phyloP scores from a whole-genome alignment of 2,113 vertebrate genomes.

The Rutilus rutilus region DNA sequence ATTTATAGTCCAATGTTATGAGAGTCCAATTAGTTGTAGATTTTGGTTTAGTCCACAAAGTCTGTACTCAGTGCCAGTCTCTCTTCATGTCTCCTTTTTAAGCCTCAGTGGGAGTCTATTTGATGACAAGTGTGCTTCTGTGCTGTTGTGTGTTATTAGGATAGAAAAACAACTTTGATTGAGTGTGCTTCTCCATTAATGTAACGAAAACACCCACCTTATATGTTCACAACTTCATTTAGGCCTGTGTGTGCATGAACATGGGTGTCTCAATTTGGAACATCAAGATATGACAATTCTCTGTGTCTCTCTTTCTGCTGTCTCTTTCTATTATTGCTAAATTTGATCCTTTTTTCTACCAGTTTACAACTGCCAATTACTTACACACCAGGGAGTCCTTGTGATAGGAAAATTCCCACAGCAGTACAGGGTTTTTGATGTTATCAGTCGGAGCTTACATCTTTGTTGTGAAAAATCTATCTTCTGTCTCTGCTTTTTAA shows the following conservation, averaged over 20 bases:
- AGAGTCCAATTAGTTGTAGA: conserved; percentile 29
- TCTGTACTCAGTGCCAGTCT: not conserved
- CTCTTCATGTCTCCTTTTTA: conserved; percentile 17
- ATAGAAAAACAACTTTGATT: conserved; percentile 41
- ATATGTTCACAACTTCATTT: conserved; percentile 13
- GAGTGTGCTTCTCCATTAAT: conserved; percentile 5
- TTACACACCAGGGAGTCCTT: conserved; percentile 34
- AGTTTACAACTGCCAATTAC: conserved; percentile 42
- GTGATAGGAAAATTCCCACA: not conserved
- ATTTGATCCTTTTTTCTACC: not conserved
- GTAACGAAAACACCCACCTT: conserved; percentile 26
- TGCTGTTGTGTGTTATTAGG: conserved; percentile 24
- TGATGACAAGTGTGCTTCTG: conserved; percentile 41
- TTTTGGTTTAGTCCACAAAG: conserved; percentile 35
- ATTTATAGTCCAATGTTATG: conserved; percentile 23
- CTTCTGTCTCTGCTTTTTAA: conserved; percentile 22
- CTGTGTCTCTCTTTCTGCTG: conserved; percentile 8
- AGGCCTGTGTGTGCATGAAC: conserved; percentile 8
- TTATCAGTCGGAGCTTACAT: conserved; percentile 26
- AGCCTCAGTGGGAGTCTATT: conserved; percentile 21
- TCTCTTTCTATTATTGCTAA: conserved; percentile 9
- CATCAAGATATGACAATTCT: conserved; percentile 25
- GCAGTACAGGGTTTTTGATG: not conserved
- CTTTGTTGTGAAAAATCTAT: conserved; percentile 32
- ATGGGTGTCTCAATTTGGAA: not conserved